Percentiles rank a stretch among this genome's conserved stretches.
Evolutionary conservation across 92 coral and sea anemone species (phyloP).

Genomic region (Phenganax stokvisi): DNA sequence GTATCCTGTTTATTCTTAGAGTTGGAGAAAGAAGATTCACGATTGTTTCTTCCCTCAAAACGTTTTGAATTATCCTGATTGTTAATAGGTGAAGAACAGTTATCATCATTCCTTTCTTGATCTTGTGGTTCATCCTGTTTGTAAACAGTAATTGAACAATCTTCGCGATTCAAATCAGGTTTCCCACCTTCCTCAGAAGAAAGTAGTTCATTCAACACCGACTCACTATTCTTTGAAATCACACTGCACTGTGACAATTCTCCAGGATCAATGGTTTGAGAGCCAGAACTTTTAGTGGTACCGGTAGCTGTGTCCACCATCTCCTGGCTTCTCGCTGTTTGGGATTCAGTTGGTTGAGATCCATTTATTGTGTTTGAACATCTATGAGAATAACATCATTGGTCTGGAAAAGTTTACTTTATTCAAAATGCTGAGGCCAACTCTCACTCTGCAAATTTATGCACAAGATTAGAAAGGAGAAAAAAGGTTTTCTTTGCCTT

Average conservation of each 20-base stretch:
- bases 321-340: neutral
- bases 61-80: neutral
- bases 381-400: no score
- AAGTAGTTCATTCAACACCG: slow-evolving; percentile 8
- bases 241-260: slow-evolving; percentile 15
- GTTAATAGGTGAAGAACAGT: no score
- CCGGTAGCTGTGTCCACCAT: neutral
- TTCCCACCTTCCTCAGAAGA: neutral
- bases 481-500: no score
- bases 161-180: neutral
- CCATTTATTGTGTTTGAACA: neutral
- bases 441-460: no score
- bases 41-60: neutral
- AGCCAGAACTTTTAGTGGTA: neutral
- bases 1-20: neutral
- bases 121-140: no score
- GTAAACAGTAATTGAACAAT: no score
- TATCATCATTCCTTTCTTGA: neutral
- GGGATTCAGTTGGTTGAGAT: neutral
- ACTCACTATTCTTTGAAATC: slow-evolving; percentile 15
- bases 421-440: no score
- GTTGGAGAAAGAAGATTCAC: neutral
- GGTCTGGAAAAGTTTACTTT: no score
- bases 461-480: no score
- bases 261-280: neutral